Conservation (phyloP, 2,888 invertebrate species). For the Keiferia lycopersicella region DNA sequence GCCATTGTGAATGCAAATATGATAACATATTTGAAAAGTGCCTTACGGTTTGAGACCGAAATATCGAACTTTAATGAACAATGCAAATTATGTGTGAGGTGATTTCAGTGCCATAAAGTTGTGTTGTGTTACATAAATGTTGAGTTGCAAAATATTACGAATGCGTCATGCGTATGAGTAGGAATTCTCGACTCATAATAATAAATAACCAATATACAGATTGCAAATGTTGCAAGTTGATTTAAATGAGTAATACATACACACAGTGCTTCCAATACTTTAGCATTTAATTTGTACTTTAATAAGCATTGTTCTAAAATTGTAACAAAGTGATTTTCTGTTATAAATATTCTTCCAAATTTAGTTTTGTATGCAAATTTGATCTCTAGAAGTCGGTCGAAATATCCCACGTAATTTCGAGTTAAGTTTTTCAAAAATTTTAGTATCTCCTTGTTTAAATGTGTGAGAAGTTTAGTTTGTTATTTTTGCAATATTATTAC, state of each 20-base stretch:
- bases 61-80: background rate
- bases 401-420: constrained; percentile 36
- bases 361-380: constrained; percentile 16
- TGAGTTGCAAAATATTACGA: constrained; percentile 34
- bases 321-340: background rate
- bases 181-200: constrained; percentile 9
- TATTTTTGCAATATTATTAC: constrained; percentile 21
- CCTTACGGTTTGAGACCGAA: background rate
- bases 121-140: constrained; percentile 38
- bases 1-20: background rate
- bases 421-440: constrained; percentile 38
- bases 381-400: constrained; percentile 34
- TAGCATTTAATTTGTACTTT: background rate
- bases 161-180: constrained; percentile 43
- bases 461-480: constrained; percentile 27
- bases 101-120: constrained; percentile 39
- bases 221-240: background rate
- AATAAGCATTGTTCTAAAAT: background rate
- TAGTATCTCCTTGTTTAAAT: constrained; percentile 4
- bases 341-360: constrained; percentile 3
- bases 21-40: background rate
- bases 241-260: background rate
- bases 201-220: constrained; percentile 15
- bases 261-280: background rate
- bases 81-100: constrained; percentile 17